Evolutionary conservation across 2,888 invertebrate genomes (phyloP).

Genomic region (Steinernema hermaphroditum): DNA sequence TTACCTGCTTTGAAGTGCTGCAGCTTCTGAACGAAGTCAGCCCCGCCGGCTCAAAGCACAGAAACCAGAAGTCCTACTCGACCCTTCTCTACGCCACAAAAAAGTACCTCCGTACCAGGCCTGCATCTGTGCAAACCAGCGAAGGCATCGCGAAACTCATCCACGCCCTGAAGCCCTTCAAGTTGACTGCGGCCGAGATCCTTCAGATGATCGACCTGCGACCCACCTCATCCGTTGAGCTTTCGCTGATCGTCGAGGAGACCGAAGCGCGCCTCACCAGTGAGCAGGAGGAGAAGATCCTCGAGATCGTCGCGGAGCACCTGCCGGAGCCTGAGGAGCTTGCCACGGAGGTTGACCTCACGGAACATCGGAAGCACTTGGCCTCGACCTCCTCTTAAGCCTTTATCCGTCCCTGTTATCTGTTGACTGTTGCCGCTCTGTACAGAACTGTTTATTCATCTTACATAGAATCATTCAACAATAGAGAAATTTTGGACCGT

Average conservation of each 20-base stretch:
- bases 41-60: background rate
- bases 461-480: too few species aligned
- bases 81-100: conserved; percentile 11
- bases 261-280: conserved; percentile 5
- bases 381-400: too few species aligned
- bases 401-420: too few species aligned
- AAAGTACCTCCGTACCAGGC: background rate
- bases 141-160: background rate
- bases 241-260: conserved; percentile 11
- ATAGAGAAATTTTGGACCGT: too few species aligned
- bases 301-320: background rate
- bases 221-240: background rate
- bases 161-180: background rate
- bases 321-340: background rate
- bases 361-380: conserved; percentile 3
- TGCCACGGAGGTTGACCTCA: background rate
- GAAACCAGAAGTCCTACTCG: conserved; percentile 6
- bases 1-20: conserved; percentile 14
- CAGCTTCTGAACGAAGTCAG: background rate
- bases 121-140: background rate
- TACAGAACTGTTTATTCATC: too few species aligned
- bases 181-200: background rate
- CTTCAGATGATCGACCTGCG: background rate
- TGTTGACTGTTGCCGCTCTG: too few species aligned
- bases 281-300: background rate